A percentile compares a stretch with the other conserved stretches of the same genome.
Evolutionary conservation across 2,888 invertebrate species (phyloP).

Genomic region (Meteorus colon): DNA sequence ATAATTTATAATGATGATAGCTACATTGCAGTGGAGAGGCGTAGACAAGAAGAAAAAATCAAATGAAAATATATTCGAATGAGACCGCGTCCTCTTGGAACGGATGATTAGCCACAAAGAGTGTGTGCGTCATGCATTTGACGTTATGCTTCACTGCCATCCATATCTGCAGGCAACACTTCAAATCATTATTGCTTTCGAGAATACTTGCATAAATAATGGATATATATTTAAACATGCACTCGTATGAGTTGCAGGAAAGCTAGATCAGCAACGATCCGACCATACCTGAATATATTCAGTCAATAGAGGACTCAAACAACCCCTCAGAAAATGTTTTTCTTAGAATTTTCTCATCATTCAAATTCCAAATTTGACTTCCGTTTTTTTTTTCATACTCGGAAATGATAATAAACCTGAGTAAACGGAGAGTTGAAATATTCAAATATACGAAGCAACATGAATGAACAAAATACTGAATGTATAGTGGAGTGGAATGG

Average conservation of each 20-base stretch:
- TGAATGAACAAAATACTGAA: too few relatives aligned
- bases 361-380: too few relatives aligned
- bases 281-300: constrained; percentile 20
- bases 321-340: too few relatives aligned
- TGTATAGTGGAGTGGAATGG: too few relatives aligned
- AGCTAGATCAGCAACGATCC: constrained; percentile 29
- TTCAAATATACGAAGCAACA: too few relatives aligned
- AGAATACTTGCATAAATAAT: constrained; percentile 5
- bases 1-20: constrained; percentile 39
- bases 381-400: too few relatives aligned
- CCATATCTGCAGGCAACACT: constrained; percentile 27
- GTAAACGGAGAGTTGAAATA: too few relatives aligned
- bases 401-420: too few relatives aligned
- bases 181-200: constrained; percentile 27
- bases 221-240: constrained; percentile 17
- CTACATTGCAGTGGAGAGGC: background rate
- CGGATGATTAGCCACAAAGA: constrained; percentile 35
- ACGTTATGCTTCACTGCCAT: constrained; percentile 33
- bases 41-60: constrained; percentile 5
- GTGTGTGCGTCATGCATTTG: constrained; percentile 1
- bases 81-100: constrained; percentile 29
- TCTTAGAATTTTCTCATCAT: too few relatives aligned
- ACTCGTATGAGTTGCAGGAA: constrained; percentile 26
- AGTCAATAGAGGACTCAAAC: background rate
- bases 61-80: constrained; percentile 31